Evolutionary conservation across 1,140 invertebrate species (phyloP), one percentile per base, ranked within the genome.

Genomic region (Sinonovacula constricta): DNA sequence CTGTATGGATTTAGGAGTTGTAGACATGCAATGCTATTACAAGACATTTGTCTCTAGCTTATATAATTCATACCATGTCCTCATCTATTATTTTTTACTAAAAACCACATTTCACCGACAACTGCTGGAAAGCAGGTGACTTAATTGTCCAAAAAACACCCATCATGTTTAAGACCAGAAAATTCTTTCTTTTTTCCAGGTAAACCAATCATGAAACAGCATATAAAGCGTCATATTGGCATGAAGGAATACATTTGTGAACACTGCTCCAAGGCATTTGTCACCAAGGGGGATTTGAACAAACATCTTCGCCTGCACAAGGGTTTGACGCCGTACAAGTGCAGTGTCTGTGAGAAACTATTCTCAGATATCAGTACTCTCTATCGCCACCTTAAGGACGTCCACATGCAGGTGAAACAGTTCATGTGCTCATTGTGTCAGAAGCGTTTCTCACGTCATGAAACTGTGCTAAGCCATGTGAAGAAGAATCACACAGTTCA

Each of bases 201-300:
- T 76, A 39, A 66, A 18, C 2, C 12, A 45, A 45, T 66, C 22
- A 14, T 76, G n/a, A 76, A 57, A 22, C 62, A 67, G 18, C 72
- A 76, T 56, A 7, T 76, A 22, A 30, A 34, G 30, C 28, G 72
- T 18, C 72, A 76, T 49, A 26, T 76, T 39, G 72, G 53, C 0
- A 33, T 76, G 51, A 76, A 76, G 33, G 22, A 54, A 22, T 76
- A 45, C 26, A 45, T 76, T 1, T 76, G 72, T 76, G 72, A 76
- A 54, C 36, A 39, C 45, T 76, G 72, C 56, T 76, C 72, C 30
- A 76, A 76, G 33, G 72, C 33, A 33, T 76, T 76, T 67, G 72
- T 76, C 4, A 76, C 72, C 5, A 56, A 45, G 34, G 72, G 72
- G n/a, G 72, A 76, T 24, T 54, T 76, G 12, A 76, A 76, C 63